Base-by-base conservation (phyloP, 2,888 invertebrate genomes). In the Rhopalosiphum nymphaeae region DNA sequence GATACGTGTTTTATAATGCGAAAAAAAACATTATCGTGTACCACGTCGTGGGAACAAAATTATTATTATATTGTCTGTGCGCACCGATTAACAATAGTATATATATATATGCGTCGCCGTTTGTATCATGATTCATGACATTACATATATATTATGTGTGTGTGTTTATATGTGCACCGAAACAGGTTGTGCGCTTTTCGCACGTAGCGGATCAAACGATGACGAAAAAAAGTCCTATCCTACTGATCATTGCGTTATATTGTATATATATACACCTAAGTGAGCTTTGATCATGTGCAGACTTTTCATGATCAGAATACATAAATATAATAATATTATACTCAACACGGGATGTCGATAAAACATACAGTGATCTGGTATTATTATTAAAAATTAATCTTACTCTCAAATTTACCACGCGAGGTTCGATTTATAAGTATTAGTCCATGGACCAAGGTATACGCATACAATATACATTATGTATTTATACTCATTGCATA, bases 11-110 rank as follows among this genome's bases (percentile, higher is more conserved):
- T 78, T 36, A 36, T 78, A 78, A 78, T 78, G 78, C 78, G 36
- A 21, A 78, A 78, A 78, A 78, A 78, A 9, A 78, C 36, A 78
- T 78, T 78, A 78, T 78, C 78, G 78, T 78, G 78, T 78, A 36
- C 36, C 21, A 78, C 36, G 78, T 42, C 78, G 78, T 78, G 78
- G 78, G 78, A 78, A 78, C 78, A 78, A 36, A 36, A 78, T 78
- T 78, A 78, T 78, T 78, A 78, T 78, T 78, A 78, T 78, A 78
- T 67, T 67, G 67, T 67, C n/a, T 67, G n/a, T 67, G n/a, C n/a
- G 67, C 67, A n/a, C 16, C n/a, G n/a, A n/a, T 67, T 67, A 67
- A 67, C 16, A n/a, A n/a, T 3, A 67, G 13, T n/a, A 11, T n/a
- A 61, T 57, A 10, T 29, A 61, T 29, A 78, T 5, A 36, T 78